These are phyloP conservation scores for Acrocephalus scirpaceus DNA, from an alignment of 2,797 vertebrate species.

Conservation along the genomic window DNA sequence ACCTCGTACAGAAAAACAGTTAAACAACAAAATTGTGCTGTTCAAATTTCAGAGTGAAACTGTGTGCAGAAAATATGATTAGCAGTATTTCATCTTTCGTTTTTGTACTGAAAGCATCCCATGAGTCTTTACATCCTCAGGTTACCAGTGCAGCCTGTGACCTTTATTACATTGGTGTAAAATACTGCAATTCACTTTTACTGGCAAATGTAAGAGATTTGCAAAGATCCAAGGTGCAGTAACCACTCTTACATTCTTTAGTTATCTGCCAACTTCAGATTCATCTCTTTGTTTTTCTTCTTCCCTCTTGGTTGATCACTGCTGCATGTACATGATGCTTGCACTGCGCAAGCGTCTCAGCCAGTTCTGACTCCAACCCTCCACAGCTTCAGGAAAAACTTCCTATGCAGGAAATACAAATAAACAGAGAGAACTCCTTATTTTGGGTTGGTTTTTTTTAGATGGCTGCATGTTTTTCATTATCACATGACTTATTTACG, in stretches of 20 bases:
- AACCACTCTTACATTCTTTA: not conserved
- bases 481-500: not conserved
- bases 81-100: not conserved
- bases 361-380: not conserved
- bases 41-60: not conserved
- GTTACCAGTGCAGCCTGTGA: not conserved
- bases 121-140: too few species aligned
- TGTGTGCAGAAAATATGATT: not conserved
- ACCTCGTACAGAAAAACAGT: not conserved
- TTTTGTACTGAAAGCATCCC: not conserved
- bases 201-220: not conserved
- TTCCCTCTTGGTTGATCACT: not conserved
- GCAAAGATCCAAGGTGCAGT: not conserved
- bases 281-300: not conserved
- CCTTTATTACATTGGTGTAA: not conserved
- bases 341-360: fast-evolving
- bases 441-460: not conserved
- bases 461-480: not conserved
- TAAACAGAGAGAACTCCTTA: not conserved
- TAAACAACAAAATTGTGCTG: not conserved
- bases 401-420: not conserved
- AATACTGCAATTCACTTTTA: not conserved
- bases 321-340: fast-evolving
- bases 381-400: not conserved
- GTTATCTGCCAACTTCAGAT: not conserved